Conservation (phyloP, 2,888 invertebrate genomes). For the Torymus tubicola region DNA sequence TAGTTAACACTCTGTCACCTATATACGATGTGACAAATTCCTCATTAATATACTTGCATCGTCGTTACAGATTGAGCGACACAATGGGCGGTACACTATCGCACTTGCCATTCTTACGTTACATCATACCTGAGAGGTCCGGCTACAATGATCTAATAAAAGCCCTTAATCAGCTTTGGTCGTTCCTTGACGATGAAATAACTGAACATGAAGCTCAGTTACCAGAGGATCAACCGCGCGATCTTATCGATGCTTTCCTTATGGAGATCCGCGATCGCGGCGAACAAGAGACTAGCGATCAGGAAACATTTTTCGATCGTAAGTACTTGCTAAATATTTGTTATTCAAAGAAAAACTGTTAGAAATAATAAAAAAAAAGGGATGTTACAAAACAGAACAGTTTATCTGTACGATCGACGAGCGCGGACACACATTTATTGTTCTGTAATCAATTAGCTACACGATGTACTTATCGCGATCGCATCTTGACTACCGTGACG, state of each 20-base stretch:
- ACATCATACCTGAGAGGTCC: slow-evolving; percentile 80
- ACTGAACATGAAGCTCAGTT: slow-evolving; percentile 64
- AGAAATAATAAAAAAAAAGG: too few relatives aligned
- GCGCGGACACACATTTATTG: too few relatives aligned
- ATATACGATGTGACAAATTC: too few relatives aligned
- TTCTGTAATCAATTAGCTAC: too few relatives aligned
- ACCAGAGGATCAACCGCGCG: slow-evolving; percentile 71
- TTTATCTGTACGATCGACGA: too few relatives aligned
- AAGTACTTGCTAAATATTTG: slow-evolving; percentile 43
- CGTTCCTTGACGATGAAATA: slow-evolving; percentile 78
- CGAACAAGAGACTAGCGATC: slow-evolving; percentile 48
- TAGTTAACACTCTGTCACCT: not conserved
- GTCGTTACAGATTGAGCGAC: slow-evolving; percentile 77
- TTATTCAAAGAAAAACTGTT: too few relatives aligned
- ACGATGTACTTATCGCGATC: too few relatives aligned
- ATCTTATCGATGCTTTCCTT: slow-evolving; percentile 83
- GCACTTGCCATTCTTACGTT: slow-evolving; percentile 83
- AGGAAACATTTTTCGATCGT: slow-evolving; percentile 67
- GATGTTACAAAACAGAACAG: too few relatives aligned
- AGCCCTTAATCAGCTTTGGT: slow-evolving; percentile 78
- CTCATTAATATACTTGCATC: too few relatives aligned
- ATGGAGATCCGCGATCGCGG: slow-evolving; percentile 78
- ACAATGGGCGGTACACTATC: slow-evolving; percentile 84
- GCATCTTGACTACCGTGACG: too few relatives aligned
- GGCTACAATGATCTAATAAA: slow-evolving; percentile 80